phyloP scores from a whole-genome alignment of 2,797 vertebrate genomes.

The Phoeniculus purpureus region DNA sequence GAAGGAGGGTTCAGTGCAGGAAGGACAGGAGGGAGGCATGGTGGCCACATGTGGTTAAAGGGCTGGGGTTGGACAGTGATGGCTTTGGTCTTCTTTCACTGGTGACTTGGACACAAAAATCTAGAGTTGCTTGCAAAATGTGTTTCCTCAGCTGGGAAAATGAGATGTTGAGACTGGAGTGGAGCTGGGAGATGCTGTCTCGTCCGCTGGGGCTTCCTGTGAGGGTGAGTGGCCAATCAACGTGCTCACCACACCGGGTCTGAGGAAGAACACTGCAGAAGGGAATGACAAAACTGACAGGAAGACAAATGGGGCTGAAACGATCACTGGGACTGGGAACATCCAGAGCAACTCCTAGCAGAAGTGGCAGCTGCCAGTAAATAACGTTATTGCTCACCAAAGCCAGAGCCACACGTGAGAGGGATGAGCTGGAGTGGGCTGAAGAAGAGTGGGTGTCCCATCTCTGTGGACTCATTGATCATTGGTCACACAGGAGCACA shows the following conservation, averaged over 20 bases:
- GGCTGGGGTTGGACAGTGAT: neutral
- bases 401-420: neutral
- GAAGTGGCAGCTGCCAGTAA: neutral
- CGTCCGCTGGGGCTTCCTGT: neutral
- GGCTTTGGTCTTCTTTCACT: neutral
- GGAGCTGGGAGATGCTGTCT: neutral
- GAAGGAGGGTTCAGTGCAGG: neutral
- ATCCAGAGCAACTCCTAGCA: neutral
- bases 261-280: neutral
- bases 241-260: neutral
- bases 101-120: neutral
- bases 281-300: neutral
- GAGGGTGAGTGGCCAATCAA: fast-evolving
- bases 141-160: neutral
- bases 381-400: neutral
- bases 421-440: fast-evolving
- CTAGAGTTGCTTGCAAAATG: neutral
- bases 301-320: slow-evolving; percentile 12
- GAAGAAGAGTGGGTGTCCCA: neutral
- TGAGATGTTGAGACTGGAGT: fast-evolving
- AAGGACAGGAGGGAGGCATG: neutral
- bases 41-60: neutral
- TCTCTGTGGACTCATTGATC: neutral
- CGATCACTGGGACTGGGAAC: neutral
- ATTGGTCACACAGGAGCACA: neutral